Evolutionary conservation across 2,888 invertebrate species (phyloP).

Genomic region (Drosophila prostipennis): DNA sequence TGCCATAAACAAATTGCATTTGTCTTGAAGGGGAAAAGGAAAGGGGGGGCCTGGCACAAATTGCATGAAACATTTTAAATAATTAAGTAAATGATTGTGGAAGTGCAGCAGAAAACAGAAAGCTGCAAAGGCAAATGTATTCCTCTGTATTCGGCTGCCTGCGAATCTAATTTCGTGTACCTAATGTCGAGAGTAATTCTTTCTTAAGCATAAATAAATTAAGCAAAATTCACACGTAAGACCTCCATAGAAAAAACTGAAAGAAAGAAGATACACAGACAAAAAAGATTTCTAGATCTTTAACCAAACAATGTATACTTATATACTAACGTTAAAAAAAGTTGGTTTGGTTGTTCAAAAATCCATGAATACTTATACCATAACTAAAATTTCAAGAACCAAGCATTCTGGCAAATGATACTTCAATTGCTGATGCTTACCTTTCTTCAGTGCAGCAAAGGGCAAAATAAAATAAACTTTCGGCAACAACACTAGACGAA

Average conservation of each 20-base stretch:
- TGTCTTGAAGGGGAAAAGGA: slow-evolving; percentile 3
- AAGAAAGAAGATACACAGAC: background rate
- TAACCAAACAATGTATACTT: no score
- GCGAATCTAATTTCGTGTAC: slow-evolving; percentile 51
- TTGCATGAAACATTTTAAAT: slow-evolving; percentile 67
- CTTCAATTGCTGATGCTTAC: background rate
- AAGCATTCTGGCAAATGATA: background rate
- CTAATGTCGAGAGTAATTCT: slow-evolving; percentile 48
- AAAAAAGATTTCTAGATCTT: no score
- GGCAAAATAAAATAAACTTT: slow-evolving; percentile 16
- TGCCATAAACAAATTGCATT: slow-evolving; percentile 68
- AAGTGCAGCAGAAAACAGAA: slow-evolving; percentile 11
- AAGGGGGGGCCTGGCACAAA: slow-evolving; percentile 15
- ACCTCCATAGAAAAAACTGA: background rate
- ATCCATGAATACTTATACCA: no score
- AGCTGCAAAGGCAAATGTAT: background rate
- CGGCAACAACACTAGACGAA: slow-evolving; percentile 17
- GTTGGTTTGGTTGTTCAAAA: no score
- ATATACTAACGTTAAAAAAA: no score
- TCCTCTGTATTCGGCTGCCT: background rate
- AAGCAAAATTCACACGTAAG: slow-evolving; percentile 48
- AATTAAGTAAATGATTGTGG: slow-evolving; percentile 64
- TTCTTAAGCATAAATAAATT: slow-evolving; percentile 55
- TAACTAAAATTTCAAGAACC: background rate
- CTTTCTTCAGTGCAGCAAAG: slow-evolving; percentile 2